Conservation (phyloP, 2,888 invertebrate species). For the Periphyllus acericola region DNA sequence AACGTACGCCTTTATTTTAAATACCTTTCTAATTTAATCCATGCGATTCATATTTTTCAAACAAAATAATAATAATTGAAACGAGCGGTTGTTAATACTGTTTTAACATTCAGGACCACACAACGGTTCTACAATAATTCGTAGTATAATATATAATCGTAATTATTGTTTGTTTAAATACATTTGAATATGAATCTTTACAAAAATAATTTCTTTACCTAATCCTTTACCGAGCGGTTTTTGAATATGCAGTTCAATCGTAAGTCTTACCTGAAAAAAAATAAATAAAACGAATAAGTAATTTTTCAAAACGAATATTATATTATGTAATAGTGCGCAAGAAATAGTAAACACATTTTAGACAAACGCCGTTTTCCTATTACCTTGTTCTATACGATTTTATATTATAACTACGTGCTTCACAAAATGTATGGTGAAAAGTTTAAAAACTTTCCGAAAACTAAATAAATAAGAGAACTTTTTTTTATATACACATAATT, state of each 20-base stretch:
- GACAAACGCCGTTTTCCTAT: neutral
- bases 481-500: neutral
- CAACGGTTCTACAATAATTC: too few species aligned
- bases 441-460: constrained; percentile 9
- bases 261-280: neutral
- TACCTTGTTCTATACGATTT: neutral
- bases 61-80: too few species aligned
- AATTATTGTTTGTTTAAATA: too few species aligned
- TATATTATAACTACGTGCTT: neutral
- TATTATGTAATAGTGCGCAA: neutral
- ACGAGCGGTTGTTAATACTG: too few species aligned
- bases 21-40: too few species aligned
- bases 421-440: neutral
- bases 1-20: too few species aligned
- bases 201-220: too few species aligned
- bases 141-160: too few species aligned
- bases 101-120: too few species aligned
- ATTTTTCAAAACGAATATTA: neutral
- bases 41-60: too few species aligned
- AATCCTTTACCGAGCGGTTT: neutral
- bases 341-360: too few species aligned
- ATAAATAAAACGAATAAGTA: neutral
- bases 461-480: neutral
- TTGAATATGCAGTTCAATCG: neutral
- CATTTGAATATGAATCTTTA: too few species aligned